phyloP scores from a whole-genome alignment of 2,888 invertebrate species.

The Deroplatys truncata region DNA sequence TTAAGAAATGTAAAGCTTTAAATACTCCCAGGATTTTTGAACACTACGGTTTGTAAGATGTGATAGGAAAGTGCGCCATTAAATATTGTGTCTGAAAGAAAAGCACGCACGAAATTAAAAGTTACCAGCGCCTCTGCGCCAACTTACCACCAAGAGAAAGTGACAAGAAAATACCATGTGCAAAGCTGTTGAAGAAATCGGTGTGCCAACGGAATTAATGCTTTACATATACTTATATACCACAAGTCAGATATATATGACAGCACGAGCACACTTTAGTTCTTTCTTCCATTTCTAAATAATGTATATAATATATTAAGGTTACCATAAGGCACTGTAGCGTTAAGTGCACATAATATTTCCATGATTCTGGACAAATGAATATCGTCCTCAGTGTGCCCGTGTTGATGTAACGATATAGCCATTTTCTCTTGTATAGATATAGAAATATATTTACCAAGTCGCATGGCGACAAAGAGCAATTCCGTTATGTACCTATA shows the following conservation, averaged over 20 bases:
- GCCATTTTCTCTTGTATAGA: not conserved
- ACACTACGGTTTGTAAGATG: not conserved
- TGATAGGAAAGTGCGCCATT: not conserved
- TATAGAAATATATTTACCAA: not conserved
- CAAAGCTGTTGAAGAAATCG: not conserved
- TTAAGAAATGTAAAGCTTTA: not conserved
- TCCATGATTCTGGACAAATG: not conserved
- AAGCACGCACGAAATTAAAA: not conserved
- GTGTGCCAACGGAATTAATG: not conserved
- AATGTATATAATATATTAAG: conserved; percentile 1
- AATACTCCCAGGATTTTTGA: not conserved
- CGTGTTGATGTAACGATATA: not conserved
- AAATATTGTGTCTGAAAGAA: not conserved
- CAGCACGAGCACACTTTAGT: not conserved
- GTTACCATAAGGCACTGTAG: conserved; percentile 17
- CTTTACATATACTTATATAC: not conserved
- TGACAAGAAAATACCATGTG: not conserved
- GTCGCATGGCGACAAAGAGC: not conserved
- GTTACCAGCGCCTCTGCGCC: not conserved
- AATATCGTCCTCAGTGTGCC: not conserved
- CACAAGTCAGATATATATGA: not conserved
- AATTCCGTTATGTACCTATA: not conserved
- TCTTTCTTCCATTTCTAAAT: not conserved
- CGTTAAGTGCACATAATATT: not conserved
- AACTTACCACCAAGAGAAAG: not conserved